A percentile compares a stretch with the other conserved stretches of the same genome.
Conservation (phyloP, 2,888 invertebrate genomes). For the Stenchaetothrips biformis region DNA sequence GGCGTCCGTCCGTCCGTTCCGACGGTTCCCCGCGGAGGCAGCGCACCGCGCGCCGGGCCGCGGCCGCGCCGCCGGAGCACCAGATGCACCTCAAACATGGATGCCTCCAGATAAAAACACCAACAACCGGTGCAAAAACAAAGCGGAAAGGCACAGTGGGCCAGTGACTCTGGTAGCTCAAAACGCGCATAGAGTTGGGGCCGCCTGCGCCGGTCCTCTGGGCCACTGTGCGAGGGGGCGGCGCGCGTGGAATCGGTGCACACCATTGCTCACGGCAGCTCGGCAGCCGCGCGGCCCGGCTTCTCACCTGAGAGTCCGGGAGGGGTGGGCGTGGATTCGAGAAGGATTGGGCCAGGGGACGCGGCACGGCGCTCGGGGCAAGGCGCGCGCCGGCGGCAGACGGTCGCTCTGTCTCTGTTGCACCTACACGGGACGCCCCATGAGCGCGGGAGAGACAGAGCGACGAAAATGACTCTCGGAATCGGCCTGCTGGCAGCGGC, state of each 20-base stretch:
- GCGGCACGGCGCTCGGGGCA: not conserved
- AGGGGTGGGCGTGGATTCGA: not conserved
- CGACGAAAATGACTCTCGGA: too few relatives aligned
- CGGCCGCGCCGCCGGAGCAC: not conserved
- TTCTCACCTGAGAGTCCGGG: not conserved
- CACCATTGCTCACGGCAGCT: not conserved
- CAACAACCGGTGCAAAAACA: too few relatives aligned
- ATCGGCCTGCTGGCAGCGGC: not conserved
- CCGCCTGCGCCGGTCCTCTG: too few relatives aligned
- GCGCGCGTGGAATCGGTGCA: not conserved
- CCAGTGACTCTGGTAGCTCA: too few relatives aligned
- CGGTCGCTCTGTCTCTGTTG: too few relatives aligned
- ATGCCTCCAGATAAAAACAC: not conserved
- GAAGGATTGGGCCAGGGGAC: conserved; percentile 22
- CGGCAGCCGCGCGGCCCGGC: too few relatives aligned
- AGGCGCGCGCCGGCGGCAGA: not conserved
- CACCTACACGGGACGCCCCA: too few relatives aligned
- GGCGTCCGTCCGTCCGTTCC: too few relatives aligned
- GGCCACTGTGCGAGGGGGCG: too few relatives aligned
- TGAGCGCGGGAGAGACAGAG: too few relatives aligned
- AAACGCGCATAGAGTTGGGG: too few relatives aligned
- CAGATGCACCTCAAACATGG: not conserved
- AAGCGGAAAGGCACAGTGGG: too few relatives aligned
- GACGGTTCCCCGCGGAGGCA: not conserved
- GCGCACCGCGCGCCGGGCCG: not conserved